Evolutionary conservation across 35 echinoderm and acorn worm species (phyloP), one percentile per base, ranked within the genome.

Genomic region (Ophiothrix spiculata): DNA sequence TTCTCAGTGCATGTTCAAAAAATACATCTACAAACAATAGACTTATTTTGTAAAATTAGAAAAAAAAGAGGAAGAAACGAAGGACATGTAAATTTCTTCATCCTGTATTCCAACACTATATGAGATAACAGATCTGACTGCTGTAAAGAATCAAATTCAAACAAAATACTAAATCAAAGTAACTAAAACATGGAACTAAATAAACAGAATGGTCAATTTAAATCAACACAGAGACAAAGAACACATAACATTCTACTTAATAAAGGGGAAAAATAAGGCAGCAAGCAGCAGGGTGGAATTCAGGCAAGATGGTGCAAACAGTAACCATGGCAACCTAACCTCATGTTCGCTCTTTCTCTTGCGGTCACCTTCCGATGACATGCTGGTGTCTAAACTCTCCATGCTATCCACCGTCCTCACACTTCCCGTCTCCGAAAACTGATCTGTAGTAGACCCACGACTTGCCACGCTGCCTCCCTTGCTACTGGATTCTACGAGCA

Each of bases 391-490:
- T 32, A 85, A 29, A 77, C 89, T 91, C 76, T 91, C 89, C 31
- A 85, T n/a, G 19, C 89, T 86, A 56, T 93, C 92, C 40, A 93
- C 77, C 37, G 91, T 88, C 29, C 79, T 77, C 56, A 81, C 86
- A 76, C 92, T 93, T n/a, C 87, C 92, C 4, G 87, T 78, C 34
- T 93, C 92, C 31, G 91, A 93, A 32, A 78, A 86, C 34, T 86
- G 81, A 35, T 85, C 88, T 17, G 33, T 75, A 1, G 42, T 69
- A 2, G 60, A 69, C 16, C 60, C 60, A 12, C 60, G 4, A 69
- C 60, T 69, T 2, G 60, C 60, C 29, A 69, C 60, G 23, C 60
- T 69, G 4, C 60, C 60, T 49, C 42, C 60, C 23, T 69, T 69
- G 60, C 60, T 69, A 28, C 10, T 69, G 17, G 60, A 4, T 12